Conservation (phyloP, 2,113 vertebrate genomes). For the Galeopterus variegatus region DNA sequence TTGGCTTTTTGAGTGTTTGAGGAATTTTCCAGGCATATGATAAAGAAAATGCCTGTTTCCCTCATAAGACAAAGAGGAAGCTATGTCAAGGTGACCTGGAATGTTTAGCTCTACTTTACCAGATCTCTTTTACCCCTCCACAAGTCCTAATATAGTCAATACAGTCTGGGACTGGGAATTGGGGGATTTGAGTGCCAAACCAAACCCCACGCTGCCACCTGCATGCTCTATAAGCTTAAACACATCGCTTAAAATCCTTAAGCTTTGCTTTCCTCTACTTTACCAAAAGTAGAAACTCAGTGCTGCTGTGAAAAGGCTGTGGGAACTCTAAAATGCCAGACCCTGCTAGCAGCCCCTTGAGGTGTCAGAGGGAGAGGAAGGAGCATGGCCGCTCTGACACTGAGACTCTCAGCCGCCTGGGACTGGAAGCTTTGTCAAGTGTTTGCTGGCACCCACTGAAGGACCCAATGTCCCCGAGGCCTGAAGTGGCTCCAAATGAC, state of each 20-base stretch:
- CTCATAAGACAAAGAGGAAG: background rate
- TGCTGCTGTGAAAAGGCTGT: background rate
- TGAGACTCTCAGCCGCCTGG: background rate
- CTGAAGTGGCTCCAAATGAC: conserved; percentile 55
- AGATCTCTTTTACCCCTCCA: background rate
- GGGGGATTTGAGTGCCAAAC: background rate
- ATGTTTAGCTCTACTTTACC: background rate
- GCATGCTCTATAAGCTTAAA: background rate
- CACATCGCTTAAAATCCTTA: background rate
- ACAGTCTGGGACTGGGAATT: background rate
- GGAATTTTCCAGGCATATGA: conserved; percentile 59
- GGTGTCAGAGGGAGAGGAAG: background rate
- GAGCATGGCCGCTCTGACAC: rapidly evolving
- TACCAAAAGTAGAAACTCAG: background rate
- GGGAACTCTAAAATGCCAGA: background rate
- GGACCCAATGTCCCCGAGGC: conserved; percentile 40
- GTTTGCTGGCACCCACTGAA: conserved; percentile 51
- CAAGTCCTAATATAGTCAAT: background rate
- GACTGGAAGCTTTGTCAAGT: conserved; percentile 51
- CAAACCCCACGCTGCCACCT: background rate
- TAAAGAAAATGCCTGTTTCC: background rate
- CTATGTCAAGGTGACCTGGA: background rate
- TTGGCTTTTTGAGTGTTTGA: conserved; percentile 58
- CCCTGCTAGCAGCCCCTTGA: background rate
- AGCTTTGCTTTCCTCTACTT: background rate